Conservation (phyloP, 2,888 invertebrate genomes). For the Saturnia japonica region DNA sequence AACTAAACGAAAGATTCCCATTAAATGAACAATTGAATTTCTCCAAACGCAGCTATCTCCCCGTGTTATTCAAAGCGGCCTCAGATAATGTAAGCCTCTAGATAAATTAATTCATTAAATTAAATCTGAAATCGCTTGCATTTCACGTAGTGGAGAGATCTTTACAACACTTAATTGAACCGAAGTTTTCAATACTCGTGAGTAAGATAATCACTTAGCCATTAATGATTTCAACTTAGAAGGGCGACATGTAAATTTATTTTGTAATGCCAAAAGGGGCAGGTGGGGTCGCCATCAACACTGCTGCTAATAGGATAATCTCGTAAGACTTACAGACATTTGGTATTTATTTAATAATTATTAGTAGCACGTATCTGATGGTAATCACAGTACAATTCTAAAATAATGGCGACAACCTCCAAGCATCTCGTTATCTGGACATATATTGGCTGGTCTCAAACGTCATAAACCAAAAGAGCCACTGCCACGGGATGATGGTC, state of each 20-base stretch:
- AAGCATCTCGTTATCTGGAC: no score
- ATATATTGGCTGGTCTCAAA: no score
- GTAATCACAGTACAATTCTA: no score
- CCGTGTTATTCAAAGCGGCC: slow-evolving; percentile 39
- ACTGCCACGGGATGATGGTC: no score
- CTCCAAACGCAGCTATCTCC: slow-evolving; percentile 20
- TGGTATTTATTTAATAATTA: no score
- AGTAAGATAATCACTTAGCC: slow-evolving; percentile 75
- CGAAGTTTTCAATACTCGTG: slow-evolving; percentile 66
- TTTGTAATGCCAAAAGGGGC: slow-evolving; percentile 44
- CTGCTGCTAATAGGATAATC: not conserved
- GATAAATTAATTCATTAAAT: slow-evolving; percentile 72
- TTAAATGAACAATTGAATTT: slow-evolving; percentile 15
- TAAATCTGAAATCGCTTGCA: slow-evolving; percentile 63
- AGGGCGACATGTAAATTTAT: slow-evolving; percentile 73
- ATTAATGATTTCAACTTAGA: slow-evolving; percentile 80
- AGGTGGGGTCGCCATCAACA: slow-evolving; percentile 14
- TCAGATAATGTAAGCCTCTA: slow-evolving; percentile 43
- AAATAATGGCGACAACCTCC: no score
- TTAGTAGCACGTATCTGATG: no score
- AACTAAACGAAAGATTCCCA: slow-evolving; percentile 15
- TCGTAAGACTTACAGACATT: not conserved
- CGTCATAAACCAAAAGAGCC: no score
- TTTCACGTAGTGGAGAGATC: slow-evolving; percentile 72
- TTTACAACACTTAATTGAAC: slow-evolving; percentile 78